Conservation (phyloP, 2,888 invertebrate species). For the Drosophila macrospina region DNA sequence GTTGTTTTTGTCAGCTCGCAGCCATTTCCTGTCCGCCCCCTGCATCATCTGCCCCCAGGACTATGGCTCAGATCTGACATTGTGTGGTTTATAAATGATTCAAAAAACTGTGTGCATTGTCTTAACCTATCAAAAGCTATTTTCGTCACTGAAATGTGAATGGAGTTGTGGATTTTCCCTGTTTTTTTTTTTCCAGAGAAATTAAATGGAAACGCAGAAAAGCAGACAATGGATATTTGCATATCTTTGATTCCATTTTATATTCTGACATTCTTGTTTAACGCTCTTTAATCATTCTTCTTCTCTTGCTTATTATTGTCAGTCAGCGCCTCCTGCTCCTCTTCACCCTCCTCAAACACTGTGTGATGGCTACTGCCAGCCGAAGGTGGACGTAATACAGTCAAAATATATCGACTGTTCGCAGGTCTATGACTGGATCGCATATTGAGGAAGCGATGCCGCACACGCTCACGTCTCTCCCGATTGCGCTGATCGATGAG, state of each 20-base stretch:
- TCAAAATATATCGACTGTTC: slow-evolving; percentile 48
- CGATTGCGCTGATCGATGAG: slow-evolving; percentile 66
- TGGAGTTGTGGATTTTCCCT: slow-evolving; percentile 16
- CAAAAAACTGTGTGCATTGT: slow-evolving; percentile 43
- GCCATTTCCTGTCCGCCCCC: background rate
- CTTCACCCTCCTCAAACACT: slow-evolving; percentile 4
- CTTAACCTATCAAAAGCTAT: slow-evolving; percentile 64
- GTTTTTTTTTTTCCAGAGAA: background rate
- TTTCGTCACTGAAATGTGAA: slow-evolving; percentile 48
- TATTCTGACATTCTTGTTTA: background rate
- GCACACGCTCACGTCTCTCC: slow-evolving; percentile 66
- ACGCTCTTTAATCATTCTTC: slow-evolving; percentile 27
- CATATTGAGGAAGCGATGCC: slow-evolving; percentile 62
- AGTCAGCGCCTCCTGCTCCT: slow-evolving; percentile 9
- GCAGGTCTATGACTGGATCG: slow-evolving; percentile 32
- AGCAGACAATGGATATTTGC: background rate
- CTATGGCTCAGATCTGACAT: slow-evolving; percentile 6
- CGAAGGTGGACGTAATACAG: slow-evolving; percentile 60
- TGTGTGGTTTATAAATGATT: slow-evolving; percentile 55
- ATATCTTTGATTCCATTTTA: slow-evolving; percentile 20
- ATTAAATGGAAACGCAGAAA: slow-evolving; percentile 13
- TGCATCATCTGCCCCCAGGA: background rate
- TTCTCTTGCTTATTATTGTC: slow-evolving; percentile 38
- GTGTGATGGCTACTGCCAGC: slow-evolving; percentile 12
- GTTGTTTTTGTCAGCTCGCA: slow-evolving; percentile 38